These are phyloP conservation scores for Exocentrus adspersus DNA, from an alignment of 2,888 invertebrate genomes.

Conservation along the genomic window DNA sequence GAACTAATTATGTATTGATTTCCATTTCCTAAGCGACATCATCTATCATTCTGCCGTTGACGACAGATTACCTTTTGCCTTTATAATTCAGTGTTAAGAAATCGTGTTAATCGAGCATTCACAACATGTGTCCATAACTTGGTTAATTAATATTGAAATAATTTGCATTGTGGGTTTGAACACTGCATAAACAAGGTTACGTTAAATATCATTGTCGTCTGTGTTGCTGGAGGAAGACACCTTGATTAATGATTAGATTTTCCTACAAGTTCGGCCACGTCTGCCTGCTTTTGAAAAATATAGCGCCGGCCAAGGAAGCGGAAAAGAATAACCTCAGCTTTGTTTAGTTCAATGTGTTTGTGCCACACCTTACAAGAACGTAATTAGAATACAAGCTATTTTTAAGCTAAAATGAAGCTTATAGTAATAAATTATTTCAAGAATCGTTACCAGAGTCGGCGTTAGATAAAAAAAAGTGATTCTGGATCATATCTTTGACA, in stretches of 20 bases:
- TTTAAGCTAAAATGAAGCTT: too few species aligned
- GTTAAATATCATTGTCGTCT: neutral
- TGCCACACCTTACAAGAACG: too few species aligned
- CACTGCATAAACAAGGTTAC: slow-evolving; percentile 4
- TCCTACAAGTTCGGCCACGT: too few species aligned
- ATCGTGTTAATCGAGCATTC: slow-evolving; percentile 8
- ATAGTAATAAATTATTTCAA: too few species aligned
- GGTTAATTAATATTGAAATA: neutral
- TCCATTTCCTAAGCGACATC: slow-evolving; percentile 1
- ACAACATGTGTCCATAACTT: slow-evolving; percentile 5
- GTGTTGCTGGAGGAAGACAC: neutral
- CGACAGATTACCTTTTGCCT: neutral
- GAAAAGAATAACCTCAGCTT: too few species aligned
- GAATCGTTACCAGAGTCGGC: too few species aligned
- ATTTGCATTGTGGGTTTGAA: neutral
- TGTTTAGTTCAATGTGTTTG: too few species aligned
- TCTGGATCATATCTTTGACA: too few species aligned
- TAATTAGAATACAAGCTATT: too few species aligned
- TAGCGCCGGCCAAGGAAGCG: too few species aligned
- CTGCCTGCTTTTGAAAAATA: too few species aligned
- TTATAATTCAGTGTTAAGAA: slow-evolving; percentile 7
- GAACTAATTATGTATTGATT: neutral
- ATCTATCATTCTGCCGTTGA: neutral
- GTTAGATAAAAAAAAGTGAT: too few species aligned
- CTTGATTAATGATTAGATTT: neutral